Conservation (phyloP, 2,888 invertebrate species). For the Melinaea marsaeus region DNA sequence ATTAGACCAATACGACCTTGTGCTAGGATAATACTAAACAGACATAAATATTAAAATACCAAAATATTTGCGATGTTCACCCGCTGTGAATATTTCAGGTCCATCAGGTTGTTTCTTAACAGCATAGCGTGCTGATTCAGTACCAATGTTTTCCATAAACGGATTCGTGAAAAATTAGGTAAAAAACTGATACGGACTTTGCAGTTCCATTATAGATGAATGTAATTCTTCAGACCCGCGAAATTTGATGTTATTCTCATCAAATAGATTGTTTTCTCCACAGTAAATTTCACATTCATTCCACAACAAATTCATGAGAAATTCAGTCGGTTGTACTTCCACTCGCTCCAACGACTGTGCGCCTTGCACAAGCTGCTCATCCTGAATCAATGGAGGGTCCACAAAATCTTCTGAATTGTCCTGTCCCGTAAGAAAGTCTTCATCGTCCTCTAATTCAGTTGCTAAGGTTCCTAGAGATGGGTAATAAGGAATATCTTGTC, state of each 20-base stretch:
- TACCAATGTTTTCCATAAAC: conserved; percentile 35
- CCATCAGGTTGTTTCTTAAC: conserved; percentile 39
- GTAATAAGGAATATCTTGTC: conserved; percentile 41
- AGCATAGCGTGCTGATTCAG: conserved; percentile 36
- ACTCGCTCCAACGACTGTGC: no score
- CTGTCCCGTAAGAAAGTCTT: conserved; percentile 39
- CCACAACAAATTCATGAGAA: no score
- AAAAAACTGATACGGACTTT: conserved; percentile 41
- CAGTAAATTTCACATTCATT: no score
- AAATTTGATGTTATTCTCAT: conserved; percentile 38
- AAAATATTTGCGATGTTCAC: conserved; percentile 39
- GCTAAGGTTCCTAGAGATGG: conserved; percentile 40
- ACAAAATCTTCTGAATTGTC: no score
- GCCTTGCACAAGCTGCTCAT: no score
- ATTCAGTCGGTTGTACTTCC: no score
- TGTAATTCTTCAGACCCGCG: conserved; percentile 38
- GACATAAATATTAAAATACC: conserved; percentile 37
- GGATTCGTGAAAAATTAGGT: conserved; percentile 39
- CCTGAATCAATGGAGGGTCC: no score
- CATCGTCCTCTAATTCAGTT: conserved; percentile 38
- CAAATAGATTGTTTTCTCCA: conserved; percentile 42
- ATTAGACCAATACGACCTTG: conserved; percentile 37
- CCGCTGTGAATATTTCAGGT: conserved; percentile 38
- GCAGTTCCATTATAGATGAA: conserved; percentile 39
- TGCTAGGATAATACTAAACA: conserved; percentile 36